Base-by-base conservation (phyloP, 2,113 vertebrate genomes). In the Psophia crepitans region DNA sequence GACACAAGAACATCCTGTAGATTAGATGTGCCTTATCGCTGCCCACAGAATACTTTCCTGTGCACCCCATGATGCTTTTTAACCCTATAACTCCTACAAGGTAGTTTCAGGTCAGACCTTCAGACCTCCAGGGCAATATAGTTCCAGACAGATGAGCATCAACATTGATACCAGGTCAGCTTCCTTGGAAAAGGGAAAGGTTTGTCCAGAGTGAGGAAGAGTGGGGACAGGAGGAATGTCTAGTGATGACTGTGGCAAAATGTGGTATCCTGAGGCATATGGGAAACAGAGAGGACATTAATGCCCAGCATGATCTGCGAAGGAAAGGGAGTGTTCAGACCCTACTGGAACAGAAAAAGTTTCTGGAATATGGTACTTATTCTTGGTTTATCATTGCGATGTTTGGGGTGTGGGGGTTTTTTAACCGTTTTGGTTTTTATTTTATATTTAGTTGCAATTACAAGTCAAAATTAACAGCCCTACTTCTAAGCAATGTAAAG, bases 381-480 rank as follows among this genome's bases (percentile, higher is more conserved):
- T 51, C 33, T 84, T 77, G 28, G 17, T 76, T 83, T 80, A 41
- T 32, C 10, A 26, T 33, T 33, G 14, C 21, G 66, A 11, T 35
- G 0, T 44, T 70, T 11, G 11, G 14, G 12, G 6, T 43, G n/a
- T n/a, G n/a, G n/a, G 3, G 5, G 9, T 0, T 0, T n/a, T 73
- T 86, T 77, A 37, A 53, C 15, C 2, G 2, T 5, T 68, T 69
- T 70, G 76, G 14, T 3, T 43, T 69, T 49, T 41, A 44, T 82
- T 90, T 63, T 7, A 37, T 20, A 44, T 20, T 75, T 82, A 82
- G 7, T 61, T 75, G 24, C 10, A 63, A 63, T 75, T 54, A 41
- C 12, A 66, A 70, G 28, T 5, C 27, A 79, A 92, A 92, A 88
- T 49, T 35, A 71, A 75, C 32, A 44, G 32, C 13, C 21, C 14